These are phyloP conservation scores for Lamellibrachia columna DNA, from an alignment of 2,888 invertebrate species.

Conservation along the genomic window DNA sequence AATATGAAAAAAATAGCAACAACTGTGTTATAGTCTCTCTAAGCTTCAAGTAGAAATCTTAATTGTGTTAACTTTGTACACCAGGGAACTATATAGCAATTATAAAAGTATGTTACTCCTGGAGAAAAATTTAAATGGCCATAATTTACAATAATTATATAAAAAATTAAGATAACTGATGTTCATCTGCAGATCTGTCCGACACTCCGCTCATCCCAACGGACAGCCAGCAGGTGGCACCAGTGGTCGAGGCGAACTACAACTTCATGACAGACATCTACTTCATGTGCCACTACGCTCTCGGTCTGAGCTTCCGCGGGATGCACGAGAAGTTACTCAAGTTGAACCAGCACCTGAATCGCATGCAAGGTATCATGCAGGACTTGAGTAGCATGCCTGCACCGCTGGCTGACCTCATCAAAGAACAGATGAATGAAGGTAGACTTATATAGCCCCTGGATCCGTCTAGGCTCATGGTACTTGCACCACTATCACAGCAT, in stretches of 20 bases:
- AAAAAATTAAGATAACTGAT: neutral
- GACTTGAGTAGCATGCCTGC: conserved; percentile 71
- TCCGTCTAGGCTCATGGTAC: neutral
- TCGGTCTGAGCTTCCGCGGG: conserved; percentile 76
- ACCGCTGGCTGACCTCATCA: conserved; percentile 67
- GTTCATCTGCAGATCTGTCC: neutral
- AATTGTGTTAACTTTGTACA: no score
- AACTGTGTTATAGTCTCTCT: no score
- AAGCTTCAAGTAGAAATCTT: no score
- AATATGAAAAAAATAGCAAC: no score
- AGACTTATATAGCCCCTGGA: neutral
- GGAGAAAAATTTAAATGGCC: no score
- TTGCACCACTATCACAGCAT: conserved; percentile 27
- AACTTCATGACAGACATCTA: conserved; percentile 89
- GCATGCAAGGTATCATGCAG: conserved; percentile 78
- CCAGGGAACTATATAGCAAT: no score
- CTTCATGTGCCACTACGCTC: conserved; percentile 86
- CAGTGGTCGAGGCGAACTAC: conserved; percentile 38
- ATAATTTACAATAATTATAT: neutral
- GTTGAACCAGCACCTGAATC: conserved; percentile 70
- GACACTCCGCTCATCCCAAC: neutral
- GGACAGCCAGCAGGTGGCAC: neutral
- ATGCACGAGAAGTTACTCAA: conserved; percentile 66
- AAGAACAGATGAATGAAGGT: conserved; percentile 61
- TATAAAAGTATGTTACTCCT: no score